A percentile compares a stretch with the other conserved stretches of the same genome.
These are phyloP conservation scores for Drosophila virilis DNA, from an alignment of 1,140 invertebrate genomes.

Conservation along the genomic window DNA sequence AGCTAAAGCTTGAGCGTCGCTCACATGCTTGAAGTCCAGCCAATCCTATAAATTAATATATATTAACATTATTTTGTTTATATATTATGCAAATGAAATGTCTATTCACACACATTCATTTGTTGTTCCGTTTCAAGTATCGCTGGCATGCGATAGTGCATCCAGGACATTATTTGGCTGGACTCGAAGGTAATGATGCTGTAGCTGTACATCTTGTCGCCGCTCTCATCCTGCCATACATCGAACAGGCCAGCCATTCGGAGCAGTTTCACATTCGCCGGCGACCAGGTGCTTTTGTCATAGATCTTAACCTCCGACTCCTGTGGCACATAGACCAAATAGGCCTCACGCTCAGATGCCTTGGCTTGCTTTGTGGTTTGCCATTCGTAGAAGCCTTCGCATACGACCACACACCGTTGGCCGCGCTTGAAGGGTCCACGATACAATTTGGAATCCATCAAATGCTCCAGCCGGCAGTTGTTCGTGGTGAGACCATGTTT, in stretches of 20 bases:
- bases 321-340: conserved; percentile 90
- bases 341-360: conserved; percentile 86
- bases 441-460: conserved; percentile 89
- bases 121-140: conserved; percentile 89
- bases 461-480: conserved; percentile 91
- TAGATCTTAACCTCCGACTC: conserved; percentile 85
- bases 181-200: conserved; percentile 92
- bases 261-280: conserved; percentile 87
- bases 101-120: conserved; percentile 85
- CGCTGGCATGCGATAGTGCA: conserved; percentile 93
- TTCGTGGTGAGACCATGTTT: conserved; percentile 90
- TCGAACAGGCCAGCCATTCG: conserved; percentile 92
- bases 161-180: conserved; percentile 88
- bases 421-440: conserved; percentile 87
- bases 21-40: conserved; percentile 88
- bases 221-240: conserved; percentile 87
- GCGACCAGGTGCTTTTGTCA: conserved; percentile 86
- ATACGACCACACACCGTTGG: conserved; percentile 90
- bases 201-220: conserved; percentile 89
- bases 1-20: conserved; percentile 85
- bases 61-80: neutral
- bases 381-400: conserved; percentile 96
- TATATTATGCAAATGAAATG: neutral
- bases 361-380: conserved; percentile 89
- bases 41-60: conserved; percentile 85